A percentile compares a stretch with the other conserved stretches of the same genome.
These are phyloP conservation scores for Diabrotica undecimpunctata DNA, from an alignment of 1,140 invertebrate genomes.

Conservation along the genomic window DNA sequence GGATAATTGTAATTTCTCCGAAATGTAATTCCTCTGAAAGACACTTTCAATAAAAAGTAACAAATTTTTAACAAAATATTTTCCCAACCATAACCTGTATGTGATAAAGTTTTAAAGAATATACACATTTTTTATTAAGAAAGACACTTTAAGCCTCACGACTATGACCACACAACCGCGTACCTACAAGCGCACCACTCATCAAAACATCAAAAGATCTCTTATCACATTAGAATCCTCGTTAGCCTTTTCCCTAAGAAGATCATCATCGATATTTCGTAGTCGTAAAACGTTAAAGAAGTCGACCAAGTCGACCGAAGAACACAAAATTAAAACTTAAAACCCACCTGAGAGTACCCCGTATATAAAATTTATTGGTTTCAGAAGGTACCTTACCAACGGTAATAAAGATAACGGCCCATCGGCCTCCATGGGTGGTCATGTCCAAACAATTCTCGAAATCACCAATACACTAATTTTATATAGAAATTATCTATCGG, in stretches of 20 bases:
- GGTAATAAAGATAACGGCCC: not conserved
- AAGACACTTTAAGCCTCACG: too few species aligned
- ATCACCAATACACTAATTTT: constrained; percentile 2
- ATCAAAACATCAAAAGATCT: not conserved
- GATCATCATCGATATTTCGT: not conserved
- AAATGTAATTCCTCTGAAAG: too few species aligned
- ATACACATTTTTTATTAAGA: too few species aligned
- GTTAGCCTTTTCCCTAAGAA: constrained; percentile 2
- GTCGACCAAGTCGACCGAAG: constrained; percentile 2
- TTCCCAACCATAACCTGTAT: too few species aligned
- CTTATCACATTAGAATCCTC: not conserved
- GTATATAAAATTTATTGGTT: constrained; percentile 3
- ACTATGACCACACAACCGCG: too few species aligned
- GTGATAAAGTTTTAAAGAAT: too few species aligned
- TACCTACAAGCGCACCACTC: too few species aligned
- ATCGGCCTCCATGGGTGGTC: not conserved
- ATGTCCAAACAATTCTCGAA: constrained; percentile 2
- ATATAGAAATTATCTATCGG: constrained; percentile 1
- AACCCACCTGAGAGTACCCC: constrained; percentile 1
- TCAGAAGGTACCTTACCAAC: constrained; percentile 1
- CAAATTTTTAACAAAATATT: too few species aligned
- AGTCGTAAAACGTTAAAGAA: not conserved
- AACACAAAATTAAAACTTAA: constrained; percentile 1
- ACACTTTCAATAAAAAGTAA: too few species aligned
- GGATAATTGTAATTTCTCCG: too few species aligned